Evolutionary conservation across 1,140 invertebrate genomes (phyloP), one percentile per base, ranked within the genome.

Genomic region (Brevipalpus yothersi): DNA sequence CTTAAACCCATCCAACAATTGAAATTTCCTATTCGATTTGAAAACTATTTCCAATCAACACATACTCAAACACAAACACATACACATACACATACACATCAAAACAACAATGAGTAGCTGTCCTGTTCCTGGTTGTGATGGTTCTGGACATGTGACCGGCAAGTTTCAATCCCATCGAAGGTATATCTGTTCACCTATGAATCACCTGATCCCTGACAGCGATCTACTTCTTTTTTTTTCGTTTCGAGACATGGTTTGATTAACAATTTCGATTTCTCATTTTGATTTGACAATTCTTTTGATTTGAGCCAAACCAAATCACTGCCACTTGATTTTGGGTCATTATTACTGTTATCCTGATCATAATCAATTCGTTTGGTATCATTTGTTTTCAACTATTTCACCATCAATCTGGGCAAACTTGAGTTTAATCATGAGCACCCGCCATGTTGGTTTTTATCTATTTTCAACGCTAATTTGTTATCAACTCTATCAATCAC

Each of bases 101-200:
- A 45, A 45, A 45, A 13, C n/a, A 45, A 45, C 15, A n/a, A n/a
- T n/a, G 19, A 47, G 45, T 47, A 65, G 65, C 58, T 74, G 73
- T 62, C 72, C 72, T n/a, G 72, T 72, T 13, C 68, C 69, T 58
- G 72, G 72, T 47, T 74, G 73, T 66, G 72, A 74, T 65, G 73
- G 73, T 39, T 68, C 69, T 41, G 73, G 73, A 56, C 73, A 74
- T 67, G 67, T 74, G 53, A 72, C 73, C 47, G 72, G 72, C 58
- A 73, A 73, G 66, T 74, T 72, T 63, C 65, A 70, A n/a, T 71
- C 71, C 11, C 73, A 73, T 63, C 66, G 72, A 60, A 73, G 64
- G 64, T 65, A 63, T 61, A 43, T 47, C 45, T 4, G 40, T 17
- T 42, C 2, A 31, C 31, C 31, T 31, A 31, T 31, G 31, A 21